Conservation (phyloP, 2,888 invertebrate genomes). For the Drosophila nigritarsus region DNA sequence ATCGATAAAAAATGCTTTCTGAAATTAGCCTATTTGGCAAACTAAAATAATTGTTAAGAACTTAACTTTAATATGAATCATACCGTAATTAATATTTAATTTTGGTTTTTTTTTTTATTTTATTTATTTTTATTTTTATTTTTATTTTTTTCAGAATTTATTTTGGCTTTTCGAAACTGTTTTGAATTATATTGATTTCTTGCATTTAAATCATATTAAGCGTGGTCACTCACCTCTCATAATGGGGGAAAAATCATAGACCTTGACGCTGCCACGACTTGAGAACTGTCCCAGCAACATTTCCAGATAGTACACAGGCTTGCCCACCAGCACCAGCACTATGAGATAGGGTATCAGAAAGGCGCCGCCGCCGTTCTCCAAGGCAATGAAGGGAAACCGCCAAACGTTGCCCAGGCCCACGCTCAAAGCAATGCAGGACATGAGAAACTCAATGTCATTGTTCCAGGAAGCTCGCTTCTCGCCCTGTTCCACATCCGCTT, state of each 20-base stretch:
- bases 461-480: conserved; percentile 86
- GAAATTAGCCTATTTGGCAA: background rate
- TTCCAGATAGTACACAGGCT: conserved; percentile 90
- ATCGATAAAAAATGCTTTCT: background rate
- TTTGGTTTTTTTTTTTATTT: too few relatives aligned
- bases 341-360: conserved; percentile 89
- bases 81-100: too few relatives aligned
- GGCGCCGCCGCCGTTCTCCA: conserved; percentile 89
- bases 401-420: conserved; percentile 89
- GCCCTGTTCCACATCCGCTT: conserved; percentile 30
- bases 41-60: too few relatives aligned
- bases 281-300: conserved; percentile 90
- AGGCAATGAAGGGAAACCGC: conserved; percentile 89
- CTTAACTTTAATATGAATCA: too few relatives aligned
- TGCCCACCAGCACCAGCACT: conserved; percentile 88
- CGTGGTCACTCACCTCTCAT: conserved; percentile 87
- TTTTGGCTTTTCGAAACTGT: background rate
- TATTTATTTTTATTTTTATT: too few relatives aligned
- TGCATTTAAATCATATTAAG: background rate
- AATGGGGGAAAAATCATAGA: conserved; percentile 88
- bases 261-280: conserved; percentile 89
- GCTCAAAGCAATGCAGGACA: conserved; percentile 87
- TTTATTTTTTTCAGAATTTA: too few relatives aligned
- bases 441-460: conserved; percentile 88
- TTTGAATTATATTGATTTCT: background rate